These are phyloP conservation scores for Choristoneura fumiferana DNA, from an alignment of 1,140 invertebrate species.

Conservation along the genomic window DNA sequence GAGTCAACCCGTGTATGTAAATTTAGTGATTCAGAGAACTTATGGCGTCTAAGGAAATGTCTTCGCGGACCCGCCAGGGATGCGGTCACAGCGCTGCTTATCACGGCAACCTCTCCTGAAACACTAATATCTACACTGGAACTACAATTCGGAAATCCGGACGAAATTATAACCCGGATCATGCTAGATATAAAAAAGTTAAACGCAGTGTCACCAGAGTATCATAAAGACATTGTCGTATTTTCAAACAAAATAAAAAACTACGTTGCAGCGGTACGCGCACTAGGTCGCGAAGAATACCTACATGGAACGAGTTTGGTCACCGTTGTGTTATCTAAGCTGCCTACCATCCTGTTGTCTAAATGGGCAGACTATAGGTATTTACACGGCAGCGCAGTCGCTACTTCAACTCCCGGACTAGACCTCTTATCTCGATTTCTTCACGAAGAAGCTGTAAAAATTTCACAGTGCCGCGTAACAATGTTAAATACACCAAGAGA, in stretches of 20 bases:
- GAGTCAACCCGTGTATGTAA: too few species aligned
- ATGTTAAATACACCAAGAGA: background rate
- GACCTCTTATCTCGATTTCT: too few species aligned
- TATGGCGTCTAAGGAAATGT: conserved; percentile 29
- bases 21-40: too few species aligned
- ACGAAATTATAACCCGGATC: conserved; percentile 27
- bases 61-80: conserved; percentile 30
- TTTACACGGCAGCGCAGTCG: conserved; percentile 13
- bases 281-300: conserved; percentile 25
- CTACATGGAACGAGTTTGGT: conserved; percentile 22
- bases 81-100: conserved; percentile 32
- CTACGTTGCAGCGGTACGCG: too few species aligned
- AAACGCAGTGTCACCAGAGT: conserved; percentile 27
- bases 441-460: conserved; percentile 24
- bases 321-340: conserved; percentile 18
- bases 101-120: conserved; percentile 30
- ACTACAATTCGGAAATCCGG: conserved; percentile 35
- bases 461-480: background rate
- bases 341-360: conserved; percentile 23
- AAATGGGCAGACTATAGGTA: conserved; percentile 33
- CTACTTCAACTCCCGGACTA: conserved; percentile 20
- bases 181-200: conserved; percentile 28
- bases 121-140: conserved; percentile 33
- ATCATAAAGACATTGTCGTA: conserved; percentile 30
- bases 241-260: too few species aligned